Evolutionary conservation across 2,888 invertebrate species (phyloP), one percentile per base, ranked within the genome.

Genomic region (Protodeltote pygarga): DNA sequence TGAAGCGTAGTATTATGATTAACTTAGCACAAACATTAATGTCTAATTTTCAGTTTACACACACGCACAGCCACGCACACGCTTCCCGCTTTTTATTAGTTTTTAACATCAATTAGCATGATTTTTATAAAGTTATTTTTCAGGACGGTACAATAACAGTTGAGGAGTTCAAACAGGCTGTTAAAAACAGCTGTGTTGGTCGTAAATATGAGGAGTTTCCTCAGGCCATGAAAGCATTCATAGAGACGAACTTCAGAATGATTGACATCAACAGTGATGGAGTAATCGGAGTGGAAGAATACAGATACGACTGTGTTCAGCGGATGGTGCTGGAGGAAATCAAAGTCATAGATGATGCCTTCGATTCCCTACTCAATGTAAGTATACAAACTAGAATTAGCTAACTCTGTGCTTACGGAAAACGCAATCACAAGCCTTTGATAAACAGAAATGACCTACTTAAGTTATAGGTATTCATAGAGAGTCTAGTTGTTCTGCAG

Each of bases 191-290:
- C 65, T 97, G 97, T 76, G 93, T 96, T 13, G 96, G 96, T 3
- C 93, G 95, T 71, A 93, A 94, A 55, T 97, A 96, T 76, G 94
- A 94, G 6, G 95, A 96, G 50, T 96, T 97, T 75, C 97, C 97
- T 0, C 96, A 96, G 84, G 96, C 97, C 3, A 96, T 97, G 95
- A 96, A 95, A 77, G 95, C 96, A 78, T 97, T 97, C 81, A 97
- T 97, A 76, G 96, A 97, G 81, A 94, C 95, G 38, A 96, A 96
- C 85, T 97, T 97, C 82, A 95, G 95, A 77, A 94, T 96, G 93
- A 94, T 96, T 28, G 97, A 97, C 75, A 92, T 96, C 46, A 96
- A 97, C 74, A 94, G 94, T 44, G 97, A 97, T 71, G 97, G 97
- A 2, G 93, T 96, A 6, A 94, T 97, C 54, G 96, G 94, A 6